A percentile compares a stretch with the other conserved stretches of the same genome.
Evolutionary conservation across 2,797 vertebrate genomes (phyloP).

Genomic region (Pangasius larnaudii): DNA sequence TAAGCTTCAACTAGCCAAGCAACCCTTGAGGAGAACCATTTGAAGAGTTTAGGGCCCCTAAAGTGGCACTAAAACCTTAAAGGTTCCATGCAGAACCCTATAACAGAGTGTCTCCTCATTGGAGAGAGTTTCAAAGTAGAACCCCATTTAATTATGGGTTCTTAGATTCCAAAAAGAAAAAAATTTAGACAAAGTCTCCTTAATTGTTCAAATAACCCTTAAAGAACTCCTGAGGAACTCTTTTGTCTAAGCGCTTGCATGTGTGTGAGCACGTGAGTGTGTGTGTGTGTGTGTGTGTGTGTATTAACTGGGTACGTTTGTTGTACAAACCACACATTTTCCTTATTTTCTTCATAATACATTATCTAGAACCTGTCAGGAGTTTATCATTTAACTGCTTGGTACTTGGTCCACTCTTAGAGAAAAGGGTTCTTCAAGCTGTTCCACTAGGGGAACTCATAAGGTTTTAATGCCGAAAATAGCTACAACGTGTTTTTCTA

Average conservation of each 20-base stretch:
- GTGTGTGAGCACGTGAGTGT: no score
- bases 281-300: no score
- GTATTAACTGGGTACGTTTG: background rate
- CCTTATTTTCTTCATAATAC: background rate
- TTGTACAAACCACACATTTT: background rate
- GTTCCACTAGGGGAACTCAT: background rate
- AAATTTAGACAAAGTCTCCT: background rate
- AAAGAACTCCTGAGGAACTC: background rate
- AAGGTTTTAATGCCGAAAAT: background rate
- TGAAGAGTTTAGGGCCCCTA: background rate
- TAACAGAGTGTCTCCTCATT: background rate
- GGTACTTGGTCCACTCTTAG: background rate
- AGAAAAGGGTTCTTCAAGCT: background rate
- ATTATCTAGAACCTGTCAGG: background rate
- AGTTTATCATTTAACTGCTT: background rate
- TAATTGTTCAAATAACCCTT: background rate
- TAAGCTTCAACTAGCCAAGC: background rate
- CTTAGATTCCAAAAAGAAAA: no score
- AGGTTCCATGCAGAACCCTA: background rate
- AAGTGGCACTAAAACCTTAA: background rate
- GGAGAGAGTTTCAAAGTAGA: background rate
- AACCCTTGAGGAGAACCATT: background rate
- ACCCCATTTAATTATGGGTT: background rate
- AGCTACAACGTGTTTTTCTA: background rate
- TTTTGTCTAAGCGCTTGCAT: background rate